These are phyloP conservation scores for Helicolenus hilgendorfi DNA, from an alignment of 2,797 vertebrate species.

Conservation along the genomic window DNA sequence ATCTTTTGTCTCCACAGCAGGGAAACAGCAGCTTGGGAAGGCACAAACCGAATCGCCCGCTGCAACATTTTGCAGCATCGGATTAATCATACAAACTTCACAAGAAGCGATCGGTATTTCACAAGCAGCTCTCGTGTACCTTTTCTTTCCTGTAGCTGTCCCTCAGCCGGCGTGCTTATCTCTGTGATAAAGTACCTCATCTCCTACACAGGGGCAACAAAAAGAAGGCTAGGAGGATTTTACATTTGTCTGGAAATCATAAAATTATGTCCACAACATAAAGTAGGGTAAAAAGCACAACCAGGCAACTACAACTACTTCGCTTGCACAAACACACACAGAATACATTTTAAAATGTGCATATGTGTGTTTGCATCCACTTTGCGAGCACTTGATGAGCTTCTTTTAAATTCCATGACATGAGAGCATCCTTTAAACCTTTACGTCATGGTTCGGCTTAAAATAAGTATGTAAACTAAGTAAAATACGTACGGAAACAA, in stretches of 20 bases:
- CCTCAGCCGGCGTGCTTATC: slow-evolving; percentile 70
- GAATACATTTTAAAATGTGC: not conserved
- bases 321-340: not conserved
- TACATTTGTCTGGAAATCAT: slow-evolving; percentile 47
- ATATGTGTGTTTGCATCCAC: too few species aligned
- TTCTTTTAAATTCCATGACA: too few species aligned
- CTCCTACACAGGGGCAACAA: slow-evolving; percentile 39
- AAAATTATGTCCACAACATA: slow-evolving; percentile 27
- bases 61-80: slow-evolving; percentile 52
- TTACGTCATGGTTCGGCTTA: too few species aligned
- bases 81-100: slow-evolving; percentile 83
- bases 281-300: not conserved
- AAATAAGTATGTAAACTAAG: too few species aligned
- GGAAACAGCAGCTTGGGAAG: slow-evolving; percentile 44
- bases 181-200: slow-evolving; percentile 71
- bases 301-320: not conserved
- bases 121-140: slow-evolving; percentile 40
- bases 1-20: slow-evolving; percentile 69
- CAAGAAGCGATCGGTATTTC: slow-evolving; percentile 67
- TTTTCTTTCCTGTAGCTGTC: slow-evolving; percentile 61
- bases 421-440: too few species aligned
- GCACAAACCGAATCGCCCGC: slow-evolving; percentile 60
- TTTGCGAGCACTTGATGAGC: too few species aligned
- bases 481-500: too few species aligned
- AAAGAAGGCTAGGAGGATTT: slow-evolving; percentile 27